A percentile compares a stretch with the other conserved stretches of the same genome.
phyloP scores from a whole-genome alignment of 2,797 vertebrate genomes.

The Hippoglossus hippoglossus region DNA sequence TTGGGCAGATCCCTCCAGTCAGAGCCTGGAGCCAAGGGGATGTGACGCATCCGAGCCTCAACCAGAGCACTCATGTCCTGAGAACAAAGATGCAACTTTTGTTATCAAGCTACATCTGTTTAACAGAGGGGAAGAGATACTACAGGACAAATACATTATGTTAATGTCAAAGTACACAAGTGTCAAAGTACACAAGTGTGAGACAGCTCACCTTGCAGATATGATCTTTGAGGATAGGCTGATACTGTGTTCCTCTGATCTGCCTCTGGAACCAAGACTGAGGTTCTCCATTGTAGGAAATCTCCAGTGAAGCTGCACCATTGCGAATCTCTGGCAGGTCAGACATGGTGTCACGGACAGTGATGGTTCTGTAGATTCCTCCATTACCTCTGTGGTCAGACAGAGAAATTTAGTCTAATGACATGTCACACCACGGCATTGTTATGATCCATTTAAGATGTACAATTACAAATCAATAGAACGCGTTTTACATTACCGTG shows the following conservation, averaged over 20 bases:
- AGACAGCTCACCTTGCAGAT: conserved; percentile 91
- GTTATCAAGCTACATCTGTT: not conserved
- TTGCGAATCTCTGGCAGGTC: conserved; percentile 97
- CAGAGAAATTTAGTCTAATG: not conserved
- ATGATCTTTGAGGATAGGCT: conserved; percentile 97
- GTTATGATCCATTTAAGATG: not conserved
- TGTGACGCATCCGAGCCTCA: conserved; percentile 95
- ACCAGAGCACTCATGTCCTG: conserved; percentile 98
- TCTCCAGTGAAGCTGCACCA: conserved; percentile 91
- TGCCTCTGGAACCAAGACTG: conserved; percentile 99
- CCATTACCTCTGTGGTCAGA: conserved; percentile 86
- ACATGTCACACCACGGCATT: too few relatives aligned
- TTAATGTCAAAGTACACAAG: not conserved
- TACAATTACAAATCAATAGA: not conserved
- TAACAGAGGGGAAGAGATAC: too few relatives aligned
- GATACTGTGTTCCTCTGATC: conserved; percentile 94
- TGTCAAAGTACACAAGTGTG: not conserved
- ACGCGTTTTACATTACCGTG: conserved; percentile 82
- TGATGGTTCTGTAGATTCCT: conserved; percentile 95
- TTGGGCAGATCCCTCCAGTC: conserved; percentile 99
- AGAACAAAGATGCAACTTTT: not conserved
- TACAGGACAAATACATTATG: not conserved
- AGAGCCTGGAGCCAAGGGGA: conserved; percentile 93
- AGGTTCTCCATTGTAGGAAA: conserved; percentile 96
- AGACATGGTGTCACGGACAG: conserved; percentile 96